Percentiles rank a stretch among this genome's conserved stretches.
These are phyloP conservation scores for Pogona vitticeps DNA, from an alignment of 2,113 vertebrate genomes.

Conservation along the genomic window DNA sequence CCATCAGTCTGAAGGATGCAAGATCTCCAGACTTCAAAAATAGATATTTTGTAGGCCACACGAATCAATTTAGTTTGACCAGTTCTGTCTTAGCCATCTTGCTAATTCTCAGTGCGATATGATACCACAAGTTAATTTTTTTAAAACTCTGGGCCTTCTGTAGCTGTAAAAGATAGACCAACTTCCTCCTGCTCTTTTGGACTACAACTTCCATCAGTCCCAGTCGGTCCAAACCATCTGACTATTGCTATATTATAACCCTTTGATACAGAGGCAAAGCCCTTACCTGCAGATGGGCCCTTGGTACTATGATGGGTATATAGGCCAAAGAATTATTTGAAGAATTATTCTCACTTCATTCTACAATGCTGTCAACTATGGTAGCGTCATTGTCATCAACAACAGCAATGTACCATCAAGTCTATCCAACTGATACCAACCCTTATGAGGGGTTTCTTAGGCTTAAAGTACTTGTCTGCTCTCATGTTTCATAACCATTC, in stretches of 20 bases:
- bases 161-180: not conserved
- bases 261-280: not conserved
- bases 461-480: no score
- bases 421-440: not conserved
- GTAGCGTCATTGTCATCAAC: no score
- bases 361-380: not conserved
- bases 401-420: no score
- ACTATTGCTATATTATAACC: no score
- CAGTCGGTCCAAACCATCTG: no score
- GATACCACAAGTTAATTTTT: not conserved
- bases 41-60: not conserved
- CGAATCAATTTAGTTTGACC: not conserved
- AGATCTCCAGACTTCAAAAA: not conserved
- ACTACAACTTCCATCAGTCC: not conserved
- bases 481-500: no score
- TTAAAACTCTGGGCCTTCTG: not conserved
- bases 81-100: not conserved
- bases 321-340: conserved; percentile 2
- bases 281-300: not conserved
- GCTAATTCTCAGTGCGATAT: not conserved
- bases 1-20: conserved; percentile 11
- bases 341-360: conserved; percentile 10
- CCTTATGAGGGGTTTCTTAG: no score
- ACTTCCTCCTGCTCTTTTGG: not conserved
- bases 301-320: not conserved